Evolutionary conservation across 2,113 vertebrate genomes (phyloP).

Genomic region (Mustelus asterias): DNA sequence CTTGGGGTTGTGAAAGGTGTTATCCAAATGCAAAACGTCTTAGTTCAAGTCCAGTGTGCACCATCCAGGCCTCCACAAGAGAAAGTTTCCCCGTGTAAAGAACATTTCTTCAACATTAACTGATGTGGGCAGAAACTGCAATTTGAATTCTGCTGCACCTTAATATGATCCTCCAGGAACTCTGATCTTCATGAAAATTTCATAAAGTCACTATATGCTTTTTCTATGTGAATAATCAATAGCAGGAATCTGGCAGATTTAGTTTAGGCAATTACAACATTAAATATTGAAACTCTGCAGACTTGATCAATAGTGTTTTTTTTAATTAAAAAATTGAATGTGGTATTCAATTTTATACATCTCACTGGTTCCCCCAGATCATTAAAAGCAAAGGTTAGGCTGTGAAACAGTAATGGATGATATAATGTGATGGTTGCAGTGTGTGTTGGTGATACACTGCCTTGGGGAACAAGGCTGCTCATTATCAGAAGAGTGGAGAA

Average conservation of each 20-base stretch:
- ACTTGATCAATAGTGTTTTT: constrained; percentile 29
- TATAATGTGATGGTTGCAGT: constrained; percentile 1
- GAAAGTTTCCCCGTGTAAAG: neutral
- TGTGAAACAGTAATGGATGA: constrained; percentile 28
- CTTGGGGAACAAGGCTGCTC: neutral
- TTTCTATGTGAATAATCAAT: constrained; percentile 15
- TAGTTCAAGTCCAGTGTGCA: neutral
- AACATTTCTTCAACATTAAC: too few relatives aligned
- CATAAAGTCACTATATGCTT: neutral
- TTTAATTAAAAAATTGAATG: constrained; percentile 32
- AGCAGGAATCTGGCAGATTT: constrained; percentile 28
- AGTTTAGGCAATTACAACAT: constrained; percentile 31
- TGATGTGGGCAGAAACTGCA: neutral
- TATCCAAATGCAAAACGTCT: neutral
- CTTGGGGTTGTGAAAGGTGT: neutral
- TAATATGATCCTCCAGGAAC: neutral
- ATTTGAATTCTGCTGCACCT: neutral
- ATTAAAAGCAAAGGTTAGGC: neutral
- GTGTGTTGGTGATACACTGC: neutral
- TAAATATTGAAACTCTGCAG: constrained; percentile 33
- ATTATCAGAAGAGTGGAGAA: neutral
- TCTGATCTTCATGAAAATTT: constrained; percentile 16
- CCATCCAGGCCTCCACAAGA: neutral
- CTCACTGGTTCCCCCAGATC: constrained; percentile 11
- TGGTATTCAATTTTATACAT: constrained; percentile 7